These are phyloP conservation scores for Neodontobutis hainanensis DNA, from an alignment of 2,113 vertebrate species.

Conservation along the genomic window DNA sequence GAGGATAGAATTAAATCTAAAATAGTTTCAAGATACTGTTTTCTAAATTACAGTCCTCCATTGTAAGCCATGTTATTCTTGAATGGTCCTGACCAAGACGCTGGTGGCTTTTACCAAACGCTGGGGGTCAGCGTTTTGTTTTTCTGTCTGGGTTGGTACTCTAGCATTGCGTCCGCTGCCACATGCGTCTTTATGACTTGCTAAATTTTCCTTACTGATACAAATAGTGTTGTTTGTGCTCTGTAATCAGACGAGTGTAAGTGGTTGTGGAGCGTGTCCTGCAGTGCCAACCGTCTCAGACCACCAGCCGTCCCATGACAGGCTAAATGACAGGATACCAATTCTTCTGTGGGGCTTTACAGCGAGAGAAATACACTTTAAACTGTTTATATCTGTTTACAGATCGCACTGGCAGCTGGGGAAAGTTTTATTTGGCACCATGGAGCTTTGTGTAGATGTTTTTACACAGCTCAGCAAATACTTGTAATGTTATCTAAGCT, in stretches of 20 bases:
- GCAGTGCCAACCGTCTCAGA: slow-evolving; percentile 6
- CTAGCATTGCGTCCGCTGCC: slow-evolving; percentile 37
- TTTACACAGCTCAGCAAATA: background rate
- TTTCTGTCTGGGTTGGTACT: slow-evolving; percentile 23
- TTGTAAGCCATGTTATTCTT: slow-evolving; percentile 53
- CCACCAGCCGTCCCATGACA: slow-evolving; percentile 20
- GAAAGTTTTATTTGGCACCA: slow-evolving; percentile 12
- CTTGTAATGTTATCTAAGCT: background rate
- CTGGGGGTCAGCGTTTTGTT: slow-evolving; percentile 52
- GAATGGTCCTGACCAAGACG: slow-evolving; percentile 44
- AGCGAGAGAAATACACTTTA: slow-evolving; percentile 2
- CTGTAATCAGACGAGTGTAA: slow-evolving; percentile 48
- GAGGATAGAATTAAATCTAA: slow-evolving; percentile 76
- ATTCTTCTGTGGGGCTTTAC: slow-evolving; percentile 8
- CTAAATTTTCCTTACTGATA: slow-evolving; percentile 54
- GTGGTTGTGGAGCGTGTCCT: slow-evolving; percentile 13
- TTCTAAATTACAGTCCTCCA: slow-evolving; percentile 74
- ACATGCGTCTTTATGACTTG: slow-evolving; percentile 51
- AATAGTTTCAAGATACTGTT: slow-evolving; percentile 64
- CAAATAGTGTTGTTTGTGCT: slow-evolving; percentile 51
- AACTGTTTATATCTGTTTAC: slow-evolving; percentile 16
- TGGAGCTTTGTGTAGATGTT: background rate
- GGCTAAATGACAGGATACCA: slow-evolving; percentile 42
- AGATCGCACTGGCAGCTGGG: slow-evolving; percentile 3
- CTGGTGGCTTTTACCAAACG: slow-evolving; percentile 45